A percentile compares a stretch with the other conserved stretches of the same genome.
Conservation (phyloP, 2,888 invertebrate species). For the Listrodromus nycthemerus region DNA sequence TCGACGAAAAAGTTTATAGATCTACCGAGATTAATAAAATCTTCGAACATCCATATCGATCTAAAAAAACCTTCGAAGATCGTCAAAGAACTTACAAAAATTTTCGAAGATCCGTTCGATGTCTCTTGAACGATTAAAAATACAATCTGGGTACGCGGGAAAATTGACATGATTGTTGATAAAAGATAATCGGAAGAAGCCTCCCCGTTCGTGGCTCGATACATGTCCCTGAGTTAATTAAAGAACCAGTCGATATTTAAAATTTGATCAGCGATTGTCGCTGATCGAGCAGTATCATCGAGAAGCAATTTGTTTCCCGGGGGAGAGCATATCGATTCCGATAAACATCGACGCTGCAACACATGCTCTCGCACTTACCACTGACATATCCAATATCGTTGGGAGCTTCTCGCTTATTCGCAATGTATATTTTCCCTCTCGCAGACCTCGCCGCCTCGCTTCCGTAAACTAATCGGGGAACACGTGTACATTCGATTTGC, state of each 20-base stretch:
- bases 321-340: constrained; percentile 17
- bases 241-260: background rate
- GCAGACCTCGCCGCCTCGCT: background rate
- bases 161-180: background rate
- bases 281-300: background rate
- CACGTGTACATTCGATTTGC: constrained; percentile 42
- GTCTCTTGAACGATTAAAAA: background rate
- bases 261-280: background rate
- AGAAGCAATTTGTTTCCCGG: background rate
- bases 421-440: constrained; percentile 24
- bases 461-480: constrained; percentile 47
- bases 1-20: too few relatives aligned
- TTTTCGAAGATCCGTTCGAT: background rate
- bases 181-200: background rate
- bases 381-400: constrained; percentile 22
- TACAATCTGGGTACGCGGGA: background rate
- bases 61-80: too few relatives aligned
- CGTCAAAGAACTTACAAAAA: background rate
- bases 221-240: background rate
- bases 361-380: constrained; percentile 25
- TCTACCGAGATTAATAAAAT: too few relatives aligned
- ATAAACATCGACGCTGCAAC: constrained; percentile 10
- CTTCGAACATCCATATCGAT: too few relatives aligned
- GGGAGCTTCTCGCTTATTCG: constrained; percentile 7
- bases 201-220: background rate